phyloP scores from a whole-genome alignment of 1,140 invertebrate species.

The Zaprionus inermis region DNA sequence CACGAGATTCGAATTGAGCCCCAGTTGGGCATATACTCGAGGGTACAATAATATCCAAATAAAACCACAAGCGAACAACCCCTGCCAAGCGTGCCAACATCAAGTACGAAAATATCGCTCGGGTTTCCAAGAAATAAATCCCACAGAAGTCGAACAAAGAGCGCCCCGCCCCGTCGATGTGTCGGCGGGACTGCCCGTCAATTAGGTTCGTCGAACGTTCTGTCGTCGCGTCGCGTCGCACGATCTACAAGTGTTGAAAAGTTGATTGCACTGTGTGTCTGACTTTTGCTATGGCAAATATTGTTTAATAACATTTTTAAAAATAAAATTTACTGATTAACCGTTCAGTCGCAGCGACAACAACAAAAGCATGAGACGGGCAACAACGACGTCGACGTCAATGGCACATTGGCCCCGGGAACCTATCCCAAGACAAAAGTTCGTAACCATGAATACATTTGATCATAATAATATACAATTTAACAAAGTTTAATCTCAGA shows the following conservation, averaged over 20 bases:
- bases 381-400: conserved; percentile 30
- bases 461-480: not conserved
- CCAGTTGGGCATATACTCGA: not conserved
- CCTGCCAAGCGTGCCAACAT: not conserved
- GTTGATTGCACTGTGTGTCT: conserved; percentile 73
- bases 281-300: conserved; percentile 77
- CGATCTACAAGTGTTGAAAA: conserved; percentile 70
- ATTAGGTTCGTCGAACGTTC: conserved; percentile 19
- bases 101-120: conserved; percentile 7
- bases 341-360: conserved; percentile 32
- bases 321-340: conserved; percentile 82
- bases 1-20: not conserved
- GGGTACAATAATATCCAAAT: not conserved
- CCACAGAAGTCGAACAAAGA: conserved; percentile 17
- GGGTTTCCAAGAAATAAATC: conserved; percentile 31
- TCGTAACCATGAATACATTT: not conserved
- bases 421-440: conserved; percentile 69
- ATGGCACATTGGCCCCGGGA: conserved; percentile 47
- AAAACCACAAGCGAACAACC: conserved; percentile 3
- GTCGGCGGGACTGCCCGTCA: conserved; percentile 22
- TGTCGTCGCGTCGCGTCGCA: conserved; percentile 27
- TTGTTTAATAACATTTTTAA: conserved; percentile 82
- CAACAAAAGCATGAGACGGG: conserved; percentile 8
- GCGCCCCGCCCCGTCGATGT: not conserved
- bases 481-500: no score